Evolutionary conservation across 2,797 vertebrate genomes (phyloP).

Genomic region (Acipenser oxyrinchus): DNA sequence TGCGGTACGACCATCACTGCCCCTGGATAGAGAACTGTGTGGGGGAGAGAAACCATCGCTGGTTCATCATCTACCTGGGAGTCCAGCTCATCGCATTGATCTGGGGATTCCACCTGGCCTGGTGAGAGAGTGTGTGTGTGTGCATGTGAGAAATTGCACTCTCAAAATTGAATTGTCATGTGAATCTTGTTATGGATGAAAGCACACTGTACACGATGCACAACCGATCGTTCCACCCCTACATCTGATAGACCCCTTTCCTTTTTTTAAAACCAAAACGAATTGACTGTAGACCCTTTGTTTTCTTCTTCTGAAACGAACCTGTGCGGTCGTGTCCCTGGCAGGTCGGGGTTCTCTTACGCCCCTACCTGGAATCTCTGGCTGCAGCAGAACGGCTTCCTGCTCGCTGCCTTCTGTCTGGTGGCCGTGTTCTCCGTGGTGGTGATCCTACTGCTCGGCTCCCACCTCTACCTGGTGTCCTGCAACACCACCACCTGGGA

Average conservation of each 20-base stretch:
- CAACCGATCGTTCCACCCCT: too few relatives aligned
- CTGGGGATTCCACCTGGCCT: slow-evolving; percentile 75
- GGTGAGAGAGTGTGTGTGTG: slow-evolving; percentile 55
- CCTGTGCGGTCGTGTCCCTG: too few relatives aligned
- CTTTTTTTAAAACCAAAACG: not conserved
- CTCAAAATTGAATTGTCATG: too few relatives aligned
- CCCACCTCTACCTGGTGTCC: slow-evolving; percentile 84
- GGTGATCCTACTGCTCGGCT: slow-evolving; percentile 73
- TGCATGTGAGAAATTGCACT: too few relatives aligned
- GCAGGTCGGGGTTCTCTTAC: slow-evolving; percentile 77
- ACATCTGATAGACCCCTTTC: not conserved
- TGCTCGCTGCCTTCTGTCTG: slow-evolving; percentile 62
- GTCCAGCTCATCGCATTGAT: slow-evolving; percentile 77
- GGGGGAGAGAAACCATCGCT: slow-evolving; percentile 83
- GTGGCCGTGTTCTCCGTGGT: slow-evolving; percentile 57
- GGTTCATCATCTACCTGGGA: slow-evolving; percentile 75
- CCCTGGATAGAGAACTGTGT: slow-evolving; percentile 96
- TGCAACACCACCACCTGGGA: slow-evolving; percentile 93
- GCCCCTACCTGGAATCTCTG: slow-evolving; percentile 63
- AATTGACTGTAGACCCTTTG: too few relatives aligned
- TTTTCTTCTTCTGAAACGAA: not conserved
- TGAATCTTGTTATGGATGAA: too few relatives aligned
- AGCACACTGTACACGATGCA: too few relatives aligned
- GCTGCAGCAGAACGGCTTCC: slow-evolving; percentile 64
- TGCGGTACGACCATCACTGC: slow-evolving; percentile 90